These are phyloP conservation scores for Drosophila teissieri DNA, from an alignment of 1,140 invertebrate genomes.

Conservation along the genomic window DNA sequence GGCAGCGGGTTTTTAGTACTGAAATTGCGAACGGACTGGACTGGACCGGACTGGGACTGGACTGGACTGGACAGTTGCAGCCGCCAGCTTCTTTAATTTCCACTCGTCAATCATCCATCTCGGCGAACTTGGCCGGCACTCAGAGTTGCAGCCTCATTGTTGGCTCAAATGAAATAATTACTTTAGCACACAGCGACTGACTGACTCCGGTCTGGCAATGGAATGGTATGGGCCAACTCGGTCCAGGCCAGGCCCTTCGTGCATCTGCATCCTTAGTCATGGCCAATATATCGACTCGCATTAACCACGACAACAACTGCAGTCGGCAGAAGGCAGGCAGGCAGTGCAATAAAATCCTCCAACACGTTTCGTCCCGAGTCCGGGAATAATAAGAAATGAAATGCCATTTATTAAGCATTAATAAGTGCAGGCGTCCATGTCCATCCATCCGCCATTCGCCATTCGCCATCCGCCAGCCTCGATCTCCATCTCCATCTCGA, in stretches of 20 bases:
- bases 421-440: conserved; percentile 79
- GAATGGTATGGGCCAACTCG: neutral
- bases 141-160: conserved; percentile 81
- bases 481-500: conserved; percentile 39
- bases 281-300: conserved; percentile 81
- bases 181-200: conserved; percentile 72
- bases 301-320: conserved; percentile 66
- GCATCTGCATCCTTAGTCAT: conserved; percentile 76
- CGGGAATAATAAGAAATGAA: conserved; percentile 84
- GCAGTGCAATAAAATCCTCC: conserved; percentile 70
- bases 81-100: conserved; percentile 80
- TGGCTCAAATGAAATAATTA: conserved; percentile 83
- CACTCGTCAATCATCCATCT: conserved; percentile 79
- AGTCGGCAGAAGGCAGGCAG: conserved; percentile 1
- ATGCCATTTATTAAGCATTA: conserved; percentile 84
- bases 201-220: conserved; percentile 30
- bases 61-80: conserved; percentile 26
- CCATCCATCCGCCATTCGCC: conserved; percentile 61
- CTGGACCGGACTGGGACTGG: too few relatives aligned
- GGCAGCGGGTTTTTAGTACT: conserved; percentile 53
- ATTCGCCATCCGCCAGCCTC: conserved; percentile 58
- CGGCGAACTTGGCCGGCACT: conserved; percentile 37
- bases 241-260: conserved; percentile 18
- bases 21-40: conserved; percentile 27
- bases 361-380: conserved; percentile 71